Evolutionary conservation across 2,113 vertebrate genomes (phyloP).

Genomic region (Leptodactylus fuscus): DNA sequence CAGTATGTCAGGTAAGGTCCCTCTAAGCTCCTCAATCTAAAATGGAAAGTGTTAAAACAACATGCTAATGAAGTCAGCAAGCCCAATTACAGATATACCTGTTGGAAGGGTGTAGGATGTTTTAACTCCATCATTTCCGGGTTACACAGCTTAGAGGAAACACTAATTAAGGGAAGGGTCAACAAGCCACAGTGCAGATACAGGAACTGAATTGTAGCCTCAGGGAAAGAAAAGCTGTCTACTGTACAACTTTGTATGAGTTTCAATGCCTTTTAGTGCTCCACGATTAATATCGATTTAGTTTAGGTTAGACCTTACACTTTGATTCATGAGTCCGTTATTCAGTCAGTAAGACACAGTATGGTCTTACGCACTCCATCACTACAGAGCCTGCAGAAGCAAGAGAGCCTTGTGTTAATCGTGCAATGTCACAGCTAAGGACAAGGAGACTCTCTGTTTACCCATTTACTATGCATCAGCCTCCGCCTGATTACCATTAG

Average conservation of each 20-base stretch:
- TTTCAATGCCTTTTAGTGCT: background rate
- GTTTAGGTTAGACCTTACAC: background rate
- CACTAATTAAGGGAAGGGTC: too few species aligned
- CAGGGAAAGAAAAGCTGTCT: background rate
- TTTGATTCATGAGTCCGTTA: background rate
- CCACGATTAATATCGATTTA: background rate
- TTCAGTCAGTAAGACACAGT: background rate
- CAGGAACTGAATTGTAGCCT: too few species aligned
- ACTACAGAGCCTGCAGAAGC: background rate
- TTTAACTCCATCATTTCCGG: too few species aligned
- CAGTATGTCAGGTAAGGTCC: too few species aligned
- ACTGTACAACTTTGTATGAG: background rate
- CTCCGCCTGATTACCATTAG: constrained; percentile 54
- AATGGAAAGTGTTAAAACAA: too few species aligned
- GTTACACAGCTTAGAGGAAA: too few species aligned
- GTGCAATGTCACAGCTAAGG: constrained; percentile 54
- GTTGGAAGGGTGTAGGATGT: too few species aligned
- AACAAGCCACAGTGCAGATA: background rate
- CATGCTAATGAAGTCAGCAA: too few species aligned
- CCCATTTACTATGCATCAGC: constrained; percentile 52
- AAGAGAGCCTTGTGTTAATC: background rate
- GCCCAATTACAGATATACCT: too few species aligned
- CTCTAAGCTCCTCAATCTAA: too few species aligned
- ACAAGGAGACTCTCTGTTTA: constrained; percentile 53
- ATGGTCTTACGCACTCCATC: background rate